Base-by-base conservation (phyloP, 1,140 invertebrate genomes). In the Eufriesea mexicana region DNA sequence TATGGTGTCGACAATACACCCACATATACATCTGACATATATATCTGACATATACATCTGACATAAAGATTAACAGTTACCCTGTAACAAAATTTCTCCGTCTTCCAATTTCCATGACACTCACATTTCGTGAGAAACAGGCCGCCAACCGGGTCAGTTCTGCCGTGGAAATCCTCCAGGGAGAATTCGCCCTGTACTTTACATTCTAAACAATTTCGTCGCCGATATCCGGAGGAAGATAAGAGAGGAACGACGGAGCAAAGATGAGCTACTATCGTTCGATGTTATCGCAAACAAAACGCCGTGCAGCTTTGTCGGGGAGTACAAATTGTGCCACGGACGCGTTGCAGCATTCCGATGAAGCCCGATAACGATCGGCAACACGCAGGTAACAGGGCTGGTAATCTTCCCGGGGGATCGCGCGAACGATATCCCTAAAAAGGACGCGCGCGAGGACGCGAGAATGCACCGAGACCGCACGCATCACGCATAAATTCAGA, bases 291-390 rank as follows among this genome's bases (percentile, higher is more conserved):
- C 73, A 67, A 51, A 76, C 79, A 75, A 59, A 79, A 84, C 67
- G 55, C 8, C 67, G 55, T 67, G 35, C 75, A 59, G 64, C 86
- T 85, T 87, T 89, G 86, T 89, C 86, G 86, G 87, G 74, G 84
- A 10, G 55, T 85, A 85, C 83, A 89, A 89, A 89, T 89, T 89
- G 84, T 86, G 80, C 79, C 72, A 77, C 25, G 70, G 57, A 85
- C 79, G 79, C 68, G 61, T 54, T 28, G n/a, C 68, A 6, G 79
- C 59, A 72, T 79, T 71, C 67, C 76, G 70, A 80, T 74, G 25
- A 66, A 42, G 42, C 49, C 7, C 72, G 84, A 85, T 85, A 82
- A 77, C 64, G 72, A 85, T 84, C 78, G 54, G 70, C 68, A 73
- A 80, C 73, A 67, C 73, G 51, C 78, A 55, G 77, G 71, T 66